Conservation (phyloP, 2,888 invertebrate genomes). For the Drosophila austrosaltans region DNA sequence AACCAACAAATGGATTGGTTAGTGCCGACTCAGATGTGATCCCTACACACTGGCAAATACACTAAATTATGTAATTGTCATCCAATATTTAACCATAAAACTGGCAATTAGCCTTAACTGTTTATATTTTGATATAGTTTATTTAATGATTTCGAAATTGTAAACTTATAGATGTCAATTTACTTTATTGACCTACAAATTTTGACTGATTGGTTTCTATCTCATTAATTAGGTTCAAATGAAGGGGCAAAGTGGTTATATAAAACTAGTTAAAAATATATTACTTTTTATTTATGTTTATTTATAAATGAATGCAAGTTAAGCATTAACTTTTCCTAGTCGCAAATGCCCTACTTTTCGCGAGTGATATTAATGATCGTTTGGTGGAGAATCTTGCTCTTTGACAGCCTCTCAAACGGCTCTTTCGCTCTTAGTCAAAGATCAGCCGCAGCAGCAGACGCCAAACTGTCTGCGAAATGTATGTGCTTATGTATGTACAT, state of each 20-base stretch:
- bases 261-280: too few relatives aligned
- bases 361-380: background rate
- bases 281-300: too few relatives aligned
- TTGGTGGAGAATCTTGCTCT: background rate
- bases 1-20: background rate
- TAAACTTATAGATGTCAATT: too few relatives aligned
- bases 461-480: constrained; percentile 58
- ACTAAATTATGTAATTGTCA: too few relatives aligned
- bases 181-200: too few relatives aligned
- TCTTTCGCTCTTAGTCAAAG: background rate
- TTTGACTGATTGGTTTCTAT: too few relatives aligned
- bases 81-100: too few relatives aligned
- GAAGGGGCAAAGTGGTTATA: too few relatives aligned
- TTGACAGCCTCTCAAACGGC: background rate
- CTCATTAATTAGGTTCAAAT: too few relatives aligned
- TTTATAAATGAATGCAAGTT: background rate
- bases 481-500: background rate
- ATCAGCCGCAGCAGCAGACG: constrained; percentile 36
- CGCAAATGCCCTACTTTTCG: background rate
- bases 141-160: too few relatives aligned
- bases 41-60: background rate
- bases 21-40: background rate
- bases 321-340: background rate
- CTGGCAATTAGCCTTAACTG: too few relatives aligned
- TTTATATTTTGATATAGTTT: too few relatives aligned